phyloP scores from a whole-genome alignment of 1,140 invertebrate species.

The Polypedilum pembai region DNA sequence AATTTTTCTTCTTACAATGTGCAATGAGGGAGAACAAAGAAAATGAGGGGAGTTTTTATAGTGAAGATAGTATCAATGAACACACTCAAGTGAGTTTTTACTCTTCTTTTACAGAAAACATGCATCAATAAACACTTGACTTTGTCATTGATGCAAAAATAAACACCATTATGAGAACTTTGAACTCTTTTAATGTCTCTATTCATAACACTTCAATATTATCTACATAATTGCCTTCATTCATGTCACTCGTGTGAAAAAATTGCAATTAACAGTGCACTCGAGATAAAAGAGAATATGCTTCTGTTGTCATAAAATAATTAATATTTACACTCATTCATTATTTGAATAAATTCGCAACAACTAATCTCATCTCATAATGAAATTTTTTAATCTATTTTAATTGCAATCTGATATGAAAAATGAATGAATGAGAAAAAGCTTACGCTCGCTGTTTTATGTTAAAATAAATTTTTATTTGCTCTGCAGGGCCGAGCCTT shows the following conservation, averaged over 20 bases:
- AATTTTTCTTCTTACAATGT: neutral
- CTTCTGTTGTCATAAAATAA: neutral
- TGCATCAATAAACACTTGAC: neutral
- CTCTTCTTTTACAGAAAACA: neutral
- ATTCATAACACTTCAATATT: too few relatives aligned
- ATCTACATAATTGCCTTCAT: too few relatives aligned
- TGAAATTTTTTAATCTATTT: neutral
- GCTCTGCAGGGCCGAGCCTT: neutral
- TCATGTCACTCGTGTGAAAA: neutral
- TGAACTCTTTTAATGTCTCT: neutral
- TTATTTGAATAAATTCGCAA: neutral
- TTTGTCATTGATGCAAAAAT: neutral
- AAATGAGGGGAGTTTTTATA: too few relatives aligned
- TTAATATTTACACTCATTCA: neutral
- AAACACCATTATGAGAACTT: neutral
- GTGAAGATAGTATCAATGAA: neutral
- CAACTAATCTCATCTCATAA: neutral
- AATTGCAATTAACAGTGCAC: constrained; percentile 1
- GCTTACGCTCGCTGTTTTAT: neutral
- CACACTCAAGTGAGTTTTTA: neutral
- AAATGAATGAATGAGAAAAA: neutral
- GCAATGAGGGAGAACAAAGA: neutral
- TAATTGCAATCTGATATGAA: constrained; percentile 9
- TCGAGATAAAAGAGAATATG: neutral
- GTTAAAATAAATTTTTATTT: neutral